These are phyloP conservation scores for Tetraneura akinire DNA, from an alignment of 1,140 invertebrate genomes.

Conservation along the genomic window DNA sequence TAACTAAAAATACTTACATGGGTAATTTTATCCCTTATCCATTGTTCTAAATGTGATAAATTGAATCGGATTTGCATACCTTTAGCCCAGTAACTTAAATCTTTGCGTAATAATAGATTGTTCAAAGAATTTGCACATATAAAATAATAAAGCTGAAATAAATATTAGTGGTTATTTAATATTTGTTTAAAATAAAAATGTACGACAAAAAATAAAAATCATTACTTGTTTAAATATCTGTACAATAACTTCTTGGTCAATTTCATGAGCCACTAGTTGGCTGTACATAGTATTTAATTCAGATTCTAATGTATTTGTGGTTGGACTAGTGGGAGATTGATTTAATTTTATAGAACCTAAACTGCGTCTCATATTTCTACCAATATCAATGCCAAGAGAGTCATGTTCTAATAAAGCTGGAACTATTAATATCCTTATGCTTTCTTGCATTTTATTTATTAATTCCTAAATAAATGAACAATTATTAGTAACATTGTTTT, in stretches of 20 bases:
- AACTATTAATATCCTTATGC: conserved; percentile 33
- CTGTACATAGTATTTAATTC: conserved; percentile 68
- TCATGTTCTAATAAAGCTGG: conserved; percentile 39
- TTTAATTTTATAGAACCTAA: conserved; percentile 29
- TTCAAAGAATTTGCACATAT: conserved; percentile 92
- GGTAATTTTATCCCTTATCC: conserved; percentile 78
- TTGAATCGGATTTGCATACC: conserved; percentile 97
- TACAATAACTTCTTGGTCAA: conserved; percentile 74
- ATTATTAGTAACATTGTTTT: neutral
- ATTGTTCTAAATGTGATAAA: conserved; percentile 90
- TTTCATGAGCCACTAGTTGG: conserved; percentile 69
- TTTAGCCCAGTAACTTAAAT: conserved; percentile 96
- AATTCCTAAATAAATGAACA: neutral
- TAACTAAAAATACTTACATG: conserved; percentile 58
- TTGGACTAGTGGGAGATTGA: conserved; percentile 55
- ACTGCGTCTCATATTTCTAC: conserved; percentile 34
- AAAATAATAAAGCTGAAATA: conserved; percentile 83
- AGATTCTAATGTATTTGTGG: conserved; percentile 62
- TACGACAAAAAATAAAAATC: neutral
- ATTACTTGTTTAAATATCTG: conserved; percentile 78
- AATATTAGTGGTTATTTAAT: conserved; percentile 54
- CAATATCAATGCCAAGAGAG: conserved; percentile 34
- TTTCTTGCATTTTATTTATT: conserved; percentile 36
- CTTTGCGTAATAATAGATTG: conserved; percentile 91
- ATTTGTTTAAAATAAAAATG: neutral